Conservation (phyloP, 2,888 invertebrate genomes). For the Drosophila hamatofila region DNA sequence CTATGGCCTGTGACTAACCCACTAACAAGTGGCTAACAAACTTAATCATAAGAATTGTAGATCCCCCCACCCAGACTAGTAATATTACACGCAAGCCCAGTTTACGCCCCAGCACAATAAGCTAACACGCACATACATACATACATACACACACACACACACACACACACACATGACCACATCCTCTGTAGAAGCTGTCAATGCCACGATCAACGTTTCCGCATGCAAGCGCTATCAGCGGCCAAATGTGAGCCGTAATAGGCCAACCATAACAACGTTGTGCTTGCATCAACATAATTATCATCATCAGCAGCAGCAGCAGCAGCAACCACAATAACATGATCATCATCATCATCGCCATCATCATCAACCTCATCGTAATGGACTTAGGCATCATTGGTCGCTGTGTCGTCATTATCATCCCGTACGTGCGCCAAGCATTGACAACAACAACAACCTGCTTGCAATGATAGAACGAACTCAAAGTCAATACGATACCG, state of each 20-base stretch:
- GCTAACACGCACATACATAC: neutral
- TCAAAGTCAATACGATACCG: slow-evolving; percentile 52
- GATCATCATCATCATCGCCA: slow-evolving; percentile 28
- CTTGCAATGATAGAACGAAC: slow-evolving; percentile 42
- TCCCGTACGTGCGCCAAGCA: slow-evolving; percentile 62
- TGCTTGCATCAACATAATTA: slow-evolving; percentile 42
- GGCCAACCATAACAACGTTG: slow-evolving; percentile 45
- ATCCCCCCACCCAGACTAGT: neutral
- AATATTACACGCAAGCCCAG: slow-evolving; percentile 19
- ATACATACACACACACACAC: neutral
- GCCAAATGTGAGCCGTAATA: slow-evolving; percentile 22
- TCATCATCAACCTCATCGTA: slow-evolving; percentile 11
- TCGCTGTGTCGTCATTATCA: slow-evolving; percentile 58
- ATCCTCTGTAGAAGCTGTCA: slow-evolving; percentile 25
- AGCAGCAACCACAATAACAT: slow-evolving; percentile 20
- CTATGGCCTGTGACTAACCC: slow-evolving; percentile 47
- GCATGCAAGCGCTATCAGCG: slow-evolving; percentile 51
- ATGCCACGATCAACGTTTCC: slow-evolving; percentile 32
- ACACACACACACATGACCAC: slow-evolving; percentile 1
- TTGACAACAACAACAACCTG: slow-evolving; percentile 35
- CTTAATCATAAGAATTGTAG: neutral
- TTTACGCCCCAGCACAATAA: slow-evolving; percentile 5
- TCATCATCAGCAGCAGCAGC: slow-evolving; percentile 27
- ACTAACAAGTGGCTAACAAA: slow-evolving; percentile 17
- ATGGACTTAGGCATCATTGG: slow-evolving; percentile 15